Percentiles rank a stretch among this genome's conserved stretches.
phyloP scores from a whole-genome alignment of 2,797 vertebrate species.

The Anolis apletophallus region DNA sequence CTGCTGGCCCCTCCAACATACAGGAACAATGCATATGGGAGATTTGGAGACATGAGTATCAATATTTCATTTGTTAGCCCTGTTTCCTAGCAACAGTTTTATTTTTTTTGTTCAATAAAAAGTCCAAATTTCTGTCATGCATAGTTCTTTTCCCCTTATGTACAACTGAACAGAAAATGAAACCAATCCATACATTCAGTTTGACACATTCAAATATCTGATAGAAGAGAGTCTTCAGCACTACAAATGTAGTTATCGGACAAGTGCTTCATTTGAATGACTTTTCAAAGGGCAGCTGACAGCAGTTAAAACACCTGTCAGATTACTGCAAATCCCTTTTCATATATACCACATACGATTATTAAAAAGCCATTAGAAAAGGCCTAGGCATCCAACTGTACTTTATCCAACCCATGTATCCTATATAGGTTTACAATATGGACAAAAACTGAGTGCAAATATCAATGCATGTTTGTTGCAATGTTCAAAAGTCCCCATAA shows the following conservation, averaged over 20 bases:
- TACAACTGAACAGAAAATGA: not conserved
- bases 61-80: not conserved
- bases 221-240: constrained; percentile 10
- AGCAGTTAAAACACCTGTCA: constrained; percentile 52
- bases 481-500: not conserved
- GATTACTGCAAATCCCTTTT: constrained; percentile 48
- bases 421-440: not conserved
- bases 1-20: not conserved
- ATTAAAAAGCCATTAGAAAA: constrained; percentile 33
- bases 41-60: not conserved
- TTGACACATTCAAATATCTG: not conserved
- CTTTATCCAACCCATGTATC: not conserved
- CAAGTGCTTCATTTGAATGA: constrained; percentile 7
- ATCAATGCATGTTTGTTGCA: not conserved
- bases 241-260: constrained; percentile 6
- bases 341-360: constrained; percentile 2
- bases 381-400: not conserved
- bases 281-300: constrained; percentile 16
- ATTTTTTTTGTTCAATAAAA: not conserved
- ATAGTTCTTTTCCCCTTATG: not conserved
- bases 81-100: too few species aligned
- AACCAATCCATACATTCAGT: not conserved
- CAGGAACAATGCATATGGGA: not conserved
- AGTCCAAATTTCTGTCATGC: not conserved
- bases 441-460: not conserved